Evolutionary conservation across 1,140 invertebrate species (phyloP), one percentile per base, ranked within the genome.

Genomic region (Apis florea): DNA sequence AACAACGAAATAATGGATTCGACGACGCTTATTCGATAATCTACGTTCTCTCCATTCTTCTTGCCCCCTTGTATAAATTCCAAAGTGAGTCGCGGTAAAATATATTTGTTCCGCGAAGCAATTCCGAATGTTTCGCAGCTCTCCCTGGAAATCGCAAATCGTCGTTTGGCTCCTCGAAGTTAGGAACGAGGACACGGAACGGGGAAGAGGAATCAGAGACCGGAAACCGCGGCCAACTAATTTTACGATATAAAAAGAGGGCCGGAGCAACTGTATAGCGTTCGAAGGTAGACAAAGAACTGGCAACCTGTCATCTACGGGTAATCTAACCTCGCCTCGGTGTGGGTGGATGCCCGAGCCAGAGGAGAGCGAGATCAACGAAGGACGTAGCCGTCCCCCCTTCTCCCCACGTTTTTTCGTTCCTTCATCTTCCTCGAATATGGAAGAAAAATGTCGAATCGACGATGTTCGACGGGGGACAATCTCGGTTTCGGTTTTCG

Each of bases 141-240:
- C 76, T 79, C 63, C 70, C 15, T 73, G 63, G 24, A 63, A 76
- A 63, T 86, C 73, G 79, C 83, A 86, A 85, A 85, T 86, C 69
- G 63, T 84, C 72, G 31, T 69, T 63, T 68, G 21, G 71, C 79
- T 8, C 15, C 76, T 61, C 56, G 64, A 70, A 84, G 84, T 84
- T 88, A 91, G 89, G 90, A 71, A 90, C 83, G 88, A 58, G 73
- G 70, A 80, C 80, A 56, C 0, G 24, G 24, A 49, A 26, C 15
- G 8, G 79, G 40, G 75, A 74, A 71, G 56, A 81, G 74, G 83
- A 85, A 85, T 89, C 84, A 83, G 85, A 83, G 89, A 90, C 91
- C 91, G 91, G 91, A 92, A 92, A 92, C 90, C 90, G 88, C 89
- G 86, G 70, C 86, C 90, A 92, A 92, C 91, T 92, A 92, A 92